Conservation (phyloP, 2,888 invertebrate species). For the Andricus quercusramuli region DNA sequence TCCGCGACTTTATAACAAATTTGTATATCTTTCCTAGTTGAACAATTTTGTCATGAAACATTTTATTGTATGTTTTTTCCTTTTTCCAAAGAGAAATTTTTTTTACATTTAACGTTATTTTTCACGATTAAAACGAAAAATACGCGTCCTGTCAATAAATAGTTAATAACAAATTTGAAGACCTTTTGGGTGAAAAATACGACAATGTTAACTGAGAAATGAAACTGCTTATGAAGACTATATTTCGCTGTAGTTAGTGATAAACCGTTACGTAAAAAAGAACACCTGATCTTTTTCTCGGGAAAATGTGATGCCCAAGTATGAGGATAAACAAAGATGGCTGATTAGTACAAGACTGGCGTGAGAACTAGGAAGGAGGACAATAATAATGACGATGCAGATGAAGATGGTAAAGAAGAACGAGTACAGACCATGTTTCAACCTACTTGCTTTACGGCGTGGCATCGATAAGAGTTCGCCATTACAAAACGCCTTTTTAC, state of each 20-base stretch:
- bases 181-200: too few relatives aligned
- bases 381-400: slow-evolving; percentile 35
- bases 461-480: slow-evolving; percentile 8
- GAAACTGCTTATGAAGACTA: background rate
- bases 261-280: slow-evolving; percentile 18
- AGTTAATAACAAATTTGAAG: too few relatives aligned
- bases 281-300: slow-evolving; percentile 19
- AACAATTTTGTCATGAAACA: too few relatives aligned
- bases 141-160: too few relatives aligned
- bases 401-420: slow-evolving; percentile 21
- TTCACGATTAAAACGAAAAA: too few relatives aligned
- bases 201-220: background rate
- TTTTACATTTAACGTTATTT: too few relatives aligned
- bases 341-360: slow-evolving; percentile 21
- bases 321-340: slow-evolving; percentile 31
- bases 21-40: too few relatives aligned
- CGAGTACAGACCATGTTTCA: slow-evolving; percentile 3
- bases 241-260: background rate
- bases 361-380: slow-evolving; percentile 38
- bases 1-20: too few relatives aligned
- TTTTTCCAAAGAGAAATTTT: too few relatives aligned
- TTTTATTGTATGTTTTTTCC: too few relatives aligned
- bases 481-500: background rate
- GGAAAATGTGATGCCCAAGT: slow-evolving; percentile 19
- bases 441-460: slow-evolving; percentile 31